phyloP scores from a whole-genome alignment of 2,113 vertebrate species.

The Triplophysa rosa region DNA sequence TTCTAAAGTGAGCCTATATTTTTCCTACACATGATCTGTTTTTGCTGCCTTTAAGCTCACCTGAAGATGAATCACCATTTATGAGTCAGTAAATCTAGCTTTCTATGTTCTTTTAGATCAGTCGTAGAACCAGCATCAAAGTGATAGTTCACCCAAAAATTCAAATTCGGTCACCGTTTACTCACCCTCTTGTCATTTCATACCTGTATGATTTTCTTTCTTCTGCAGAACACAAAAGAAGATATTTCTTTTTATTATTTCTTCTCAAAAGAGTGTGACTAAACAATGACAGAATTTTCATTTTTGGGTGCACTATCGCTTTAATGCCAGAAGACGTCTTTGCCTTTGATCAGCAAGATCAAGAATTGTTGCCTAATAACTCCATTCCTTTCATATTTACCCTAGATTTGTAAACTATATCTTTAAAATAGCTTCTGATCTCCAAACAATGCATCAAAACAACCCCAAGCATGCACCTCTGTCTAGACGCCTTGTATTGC shows the following conservation, averaged over 20 bases:
- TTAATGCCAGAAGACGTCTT: neutral
- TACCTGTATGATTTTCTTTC: too few relatives aligned
- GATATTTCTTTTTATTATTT: too few relatives aligned
- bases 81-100: neutral
- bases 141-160: too few relatives aligned
- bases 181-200: too few relatives aligned
- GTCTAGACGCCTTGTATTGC: constrained; percentile 24
- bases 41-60: neutral
- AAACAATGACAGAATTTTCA: too few relatives aligned
- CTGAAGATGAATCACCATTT: constrained; percentile 3
- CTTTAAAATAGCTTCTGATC: neutral
- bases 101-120: neutral
- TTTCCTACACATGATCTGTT: neutral
- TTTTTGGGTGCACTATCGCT: too few relatives aligned
- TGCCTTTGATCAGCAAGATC: neutral
- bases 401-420: neutral
- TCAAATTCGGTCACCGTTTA: too few relatives aligned
- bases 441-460: constrained; percentile 10
- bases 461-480: neutral
- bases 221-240: too few relatives aligned
- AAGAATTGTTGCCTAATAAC: neutral
- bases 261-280: too few relatives aligned
- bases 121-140: neutral
- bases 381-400: neutral
- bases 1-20: neutral